Evolutionary conservation across 2,888 invertebrate genomes (phyloP), one percentile per base, ranked within the genome.

Genomic region (Aleiodes leptofemur): DNA sequence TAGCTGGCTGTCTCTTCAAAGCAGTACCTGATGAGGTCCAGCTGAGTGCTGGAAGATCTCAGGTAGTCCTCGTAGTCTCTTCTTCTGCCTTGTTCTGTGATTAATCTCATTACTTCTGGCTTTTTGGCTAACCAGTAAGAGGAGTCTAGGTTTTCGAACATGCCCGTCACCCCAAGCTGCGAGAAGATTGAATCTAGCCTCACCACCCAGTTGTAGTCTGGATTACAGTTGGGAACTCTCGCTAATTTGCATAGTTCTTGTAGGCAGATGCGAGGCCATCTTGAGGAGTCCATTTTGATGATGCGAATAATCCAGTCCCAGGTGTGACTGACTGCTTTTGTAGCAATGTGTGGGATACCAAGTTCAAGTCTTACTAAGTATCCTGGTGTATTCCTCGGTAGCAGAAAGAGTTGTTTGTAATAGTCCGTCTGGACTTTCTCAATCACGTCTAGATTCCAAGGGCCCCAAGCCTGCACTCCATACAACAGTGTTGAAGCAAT

Each of bases 331-430:
- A 56, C 31, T 16, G 56, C 56, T 16, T 23, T n/a, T n/a, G 9
- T 11, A 1, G 56, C 56, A 2, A 56, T n/a, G 9, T 14, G 56
- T 1, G 9, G 14, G 56, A 56, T 56, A 23, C 56, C 56, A 14
- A 56, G 56, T 56, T 56, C 56, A 0, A 56, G 16, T 16, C 56
- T 3, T 16, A 23, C 16, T 16, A 16, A 23, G 4, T 56, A 56
- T 56, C 56, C 56, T 23, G 56, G 56, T 23, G 56, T 56, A 23
- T 56, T 56, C 4, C 5, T 56, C 1, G 56, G 56, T 9, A 56
- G 23, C 14, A 56, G 23, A 56, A 56, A 56, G 23, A 56, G n/a
- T 9, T 23, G 56, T 56, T 56, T 56, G 4, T 16, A 56, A 16
- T 56, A 56, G 23, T 56, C 56, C 23, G 23, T 14, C 56, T 56